Evolutionary conservation across 1,140 invertebrate genomes (phyloP), one percentile per base, ranked within the genome.

Genomic region (Drosophila burlai): DNA sequence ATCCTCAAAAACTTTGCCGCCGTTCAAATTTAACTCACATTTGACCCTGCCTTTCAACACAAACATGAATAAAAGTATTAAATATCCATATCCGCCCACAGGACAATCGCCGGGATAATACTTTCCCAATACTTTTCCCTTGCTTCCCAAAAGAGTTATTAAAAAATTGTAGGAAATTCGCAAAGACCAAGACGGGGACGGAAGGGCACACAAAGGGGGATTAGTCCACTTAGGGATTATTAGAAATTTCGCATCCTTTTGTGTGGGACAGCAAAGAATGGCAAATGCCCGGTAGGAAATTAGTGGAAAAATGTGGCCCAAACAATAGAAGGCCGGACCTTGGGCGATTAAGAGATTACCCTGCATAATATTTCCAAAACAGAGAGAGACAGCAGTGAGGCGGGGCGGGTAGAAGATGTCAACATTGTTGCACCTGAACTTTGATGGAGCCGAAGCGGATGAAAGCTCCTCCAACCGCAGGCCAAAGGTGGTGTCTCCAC

Each of bases 341-440:
- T 42, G 34, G 66, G 85, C 79, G 84, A 90, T 89, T 89, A 89
- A 85, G 83, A 81, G 84, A 90, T 89, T 89, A 89, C 68, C 57
- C 74, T 79, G 81, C 84, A 89, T 89, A 89, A 89, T 89, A 89
- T 89, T 89, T 89, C 75, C 84, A 81, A 90, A 89, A 87, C 79
- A 75, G 50, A 71, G 26, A 52, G 64, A 57, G 43, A 45, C 40
- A 31, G n/a, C 55, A 57, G 16, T 16, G 54, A 16, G 11, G n/a
- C 45, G 21, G 21, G 45, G 45, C 21, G 46, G 21, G 10, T 15
- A 36, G 54, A 31, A 40, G 69, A 83, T 89, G 72, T 77, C 85
- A 84, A 89, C 85, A 90, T 85, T 72, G 85, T 89, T 85, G 84
- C 81, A 69, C 77, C 63, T 59, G 68, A 76, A 83, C 81, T 84